These are phyloP conservation scores for Himantopus leucocephalus DNA, from an alignment of 2,113 vertebrate species.

Conservation along the genomic window DNA sequence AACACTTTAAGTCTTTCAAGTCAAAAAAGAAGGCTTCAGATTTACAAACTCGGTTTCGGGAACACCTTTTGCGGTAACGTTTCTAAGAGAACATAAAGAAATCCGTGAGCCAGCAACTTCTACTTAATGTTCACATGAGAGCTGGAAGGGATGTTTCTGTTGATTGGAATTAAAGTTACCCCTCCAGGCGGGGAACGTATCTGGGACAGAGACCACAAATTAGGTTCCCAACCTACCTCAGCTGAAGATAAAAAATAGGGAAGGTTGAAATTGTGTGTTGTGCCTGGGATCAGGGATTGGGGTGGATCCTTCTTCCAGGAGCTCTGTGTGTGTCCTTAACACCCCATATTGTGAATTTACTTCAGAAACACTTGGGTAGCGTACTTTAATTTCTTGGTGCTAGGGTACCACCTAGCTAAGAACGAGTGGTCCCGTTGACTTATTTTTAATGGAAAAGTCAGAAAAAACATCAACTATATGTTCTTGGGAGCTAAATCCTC, in stretches of 20 bases:
- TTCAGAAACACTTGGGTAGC: neutral
- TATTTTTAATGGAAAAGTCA: neutral
- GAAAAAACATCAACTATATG: neutral
- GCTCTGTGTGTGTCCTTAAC: neutral
- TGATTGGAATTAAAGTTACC: neutral
- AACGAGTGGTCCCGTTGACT: neutral
- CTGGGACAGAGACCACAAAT: neutral
- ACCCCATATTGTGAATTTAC: accelerated
- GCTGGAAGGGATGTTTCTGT: neutral
- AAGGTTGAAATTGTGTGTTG: neutral
- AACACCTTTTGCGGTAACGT: neutral
- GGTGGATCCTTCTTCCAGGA: neutral
- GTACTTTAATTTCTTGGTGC: neutral
- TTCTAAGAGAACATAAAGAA: neutral
- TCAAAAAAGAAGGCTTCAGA: neutral
- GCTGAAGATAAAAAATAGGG: neutral
- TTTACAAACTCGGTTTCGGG: neutral
- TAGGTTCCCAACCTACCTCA: neutral
- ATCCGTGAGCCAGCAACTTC: neutral
- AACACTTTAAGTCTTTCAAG: neutral
- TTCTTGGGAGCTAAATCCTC: neutral
- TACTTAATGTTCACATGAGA: neutral
- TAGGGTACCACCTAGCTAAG: neutral
- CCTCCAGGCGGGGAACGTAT: neutral
- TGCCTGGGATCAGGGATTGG: neutral